Evolutionary conservation across 2,797 vertebrate species (phyloP).

Genomic region (Crypturellus tataupa): DNA sequence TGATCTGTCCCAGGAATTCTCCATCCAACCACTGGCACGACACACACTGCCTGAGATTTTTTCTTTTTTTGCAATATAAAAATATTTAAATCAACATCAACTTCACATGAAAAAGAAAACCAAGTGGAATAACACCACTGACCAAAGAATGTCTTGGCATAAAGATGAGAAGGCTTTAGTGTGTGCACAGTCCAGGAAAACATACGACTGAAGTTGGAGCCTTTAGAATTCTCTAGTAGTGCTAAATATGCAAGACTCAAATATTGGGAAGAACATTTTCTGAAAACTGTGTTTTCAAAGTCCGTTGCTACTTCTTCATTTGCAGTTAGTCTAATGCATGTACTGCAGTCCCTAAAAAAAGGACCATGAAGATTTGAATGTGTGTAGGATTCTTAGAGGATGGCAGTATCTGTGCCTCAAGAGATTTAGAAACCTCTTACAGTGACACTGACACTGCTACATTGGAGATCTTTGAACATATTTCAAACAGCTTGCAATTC

Average conservation of each 20-base stretch:
- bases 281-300: neutral
- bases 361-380: neutral
- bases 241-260: neutral
- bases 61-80: neutral
- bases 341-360: neutral
- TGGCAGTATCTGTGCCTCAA: neutral
- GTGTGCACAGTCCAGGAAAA: slow-evolving; percentile 34
- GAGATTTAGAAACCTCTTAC: neutral
- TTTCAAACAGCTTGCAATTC: no score
- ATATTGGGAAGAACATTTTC: neutral
- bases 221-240: neutral
- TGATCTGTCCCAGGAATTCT: neutral
- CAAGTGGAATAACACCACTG: neutral
- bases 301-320: neutral
- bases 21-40: neutral
- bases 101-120: neutral
- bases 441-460: neutral
- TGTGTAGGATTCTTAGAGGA: neutral
- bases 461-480: neutral
- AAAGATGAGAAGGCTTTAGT: slow-evolving; percentile 13
- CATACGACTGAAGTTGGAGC: neutral
- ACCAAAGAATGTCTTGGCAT: slow-evolving; percentile 15
- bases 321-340: neutral
- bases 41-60: neutral
- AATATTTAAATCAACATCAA: slow-evolving; percentile 4